Conservation (phyloP, 2,113 vertebrate species). For the Colinus virginianus region DNA sequence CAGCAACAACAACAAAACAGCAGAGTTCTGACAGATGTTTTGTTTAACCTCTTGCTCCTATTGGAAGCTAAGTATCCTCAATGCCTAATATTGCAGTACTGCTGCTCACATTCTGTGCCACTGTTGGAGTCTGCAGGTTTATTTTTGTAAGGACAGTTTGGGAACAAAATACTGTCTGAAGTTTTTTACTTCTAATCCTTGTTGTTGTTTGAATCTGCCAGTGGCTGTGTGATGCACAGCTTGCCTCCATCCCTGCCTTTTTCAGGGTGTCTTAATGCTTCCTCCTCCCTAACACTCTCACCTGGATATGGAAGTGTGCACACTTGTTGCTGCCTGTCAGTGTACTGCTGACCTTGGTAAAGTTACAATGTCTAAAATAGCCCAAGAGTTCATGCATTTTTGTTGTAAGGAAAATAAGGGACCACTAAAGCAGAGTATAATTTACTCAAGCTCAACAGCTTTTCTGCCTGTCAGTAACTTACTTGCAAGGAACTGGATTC, state of each 20-base stretch:
- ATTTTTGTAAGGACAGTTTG: neutral
- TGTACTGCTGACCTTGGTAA: neutral
- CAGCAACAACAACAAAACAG: neutral
- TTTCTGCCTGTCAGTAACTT: neutral
- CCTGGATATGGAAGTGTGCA: fast-evolving
- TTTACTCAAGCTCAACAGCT: neutral
- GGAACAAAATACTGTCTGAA: neutral
- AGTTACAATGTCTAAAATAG: fast-evolving
- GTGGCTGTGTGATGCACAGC: neutral
- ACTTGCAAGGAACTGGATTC: neutral
- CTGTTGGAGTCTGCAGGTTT: neutral
- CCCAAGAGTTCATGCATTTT: neutral
- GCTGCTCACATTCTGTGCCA: neutral
- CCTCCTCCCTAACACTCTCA: neutral
- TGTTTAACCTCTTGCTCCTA: neutral
- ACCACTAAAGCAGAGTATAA: neutral
- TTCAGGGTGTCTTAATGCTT: neutral
- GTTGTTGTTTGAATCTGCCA: neutral
- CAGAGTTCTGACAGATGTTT: neutral
- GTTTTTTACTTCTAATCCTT: neutral
- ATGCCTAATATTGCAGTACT: neutral
- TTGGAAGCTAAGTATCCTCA: neutral
- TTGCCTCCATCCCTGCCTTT: neutral
- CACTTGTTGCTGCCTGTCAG: neutral
- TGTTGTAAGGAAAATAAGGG: neutral